A percentile compares a stretch with the other conserved stretches of the same genome.
Conservation (phyloP, 2,113 vertebrate genomes). For the Monarcha castaneiventris region DNA sequence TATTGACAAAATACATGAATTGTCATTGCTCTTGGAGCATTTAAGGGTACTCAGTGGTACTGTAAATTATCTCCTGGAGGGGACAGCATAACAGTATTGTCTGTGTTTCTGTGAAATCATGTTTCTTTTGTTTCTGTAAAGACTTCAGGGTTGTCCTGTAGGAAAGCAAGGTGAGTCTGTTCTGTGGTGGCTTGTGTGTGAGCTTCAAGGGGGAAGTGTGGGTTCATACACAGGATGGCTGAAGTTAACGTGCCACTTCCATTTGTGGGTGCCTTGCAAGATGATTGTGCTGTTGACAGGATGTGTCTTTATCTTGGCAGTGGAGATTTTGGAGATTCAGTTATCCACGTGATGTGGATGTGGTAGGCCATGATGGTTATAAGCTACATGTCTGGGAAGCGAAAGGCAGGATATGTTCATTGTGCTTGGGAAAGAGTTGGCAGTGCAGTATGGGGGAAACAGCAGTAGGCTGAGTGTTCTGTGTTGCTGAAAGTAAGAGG, state of each 20-base stretch:
- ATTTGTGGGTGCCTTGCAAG: background rate
- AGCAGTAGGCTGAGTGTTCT: background rate
- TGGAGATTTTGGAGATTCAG: background rate
- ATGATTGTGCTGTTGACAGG: constrained; percentile 19
- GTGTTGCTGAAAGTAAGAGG: background rate
- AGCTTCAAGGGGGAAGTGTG: background rate
- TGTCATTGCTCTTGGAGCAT: background rate
- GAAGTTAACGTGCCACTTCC: background rate
- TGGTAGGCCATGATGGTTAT: constrained; percentile 3
- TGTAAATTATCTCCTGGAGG: background rate
- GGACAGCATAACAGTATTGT: background rate
- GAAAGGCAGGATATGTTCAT: background rate
- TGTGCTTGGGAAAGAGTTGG: background rate
- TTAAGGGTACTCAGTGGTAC: background rate
- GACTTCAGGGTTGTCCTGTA: background rate
- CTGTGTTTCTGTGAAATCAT: background rate
- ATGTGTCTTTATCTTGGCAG: background rate
- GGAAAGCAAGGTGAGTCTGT: background rate
- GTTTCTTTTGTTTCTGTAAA: background rate
- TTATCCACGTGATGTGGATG: constrained; percentile 14
- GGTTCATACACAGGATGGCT: background rate
- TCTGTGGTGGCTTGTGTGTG: background rate
- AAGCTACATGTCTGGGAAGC: background rate
- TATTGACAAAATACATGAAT: background rate
- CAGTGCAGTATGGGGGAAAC: background rate